phyloP scores from a whole-genome alignment of 2,888 invertebrate genomes.

The Pherbina coryleti region DNA sequence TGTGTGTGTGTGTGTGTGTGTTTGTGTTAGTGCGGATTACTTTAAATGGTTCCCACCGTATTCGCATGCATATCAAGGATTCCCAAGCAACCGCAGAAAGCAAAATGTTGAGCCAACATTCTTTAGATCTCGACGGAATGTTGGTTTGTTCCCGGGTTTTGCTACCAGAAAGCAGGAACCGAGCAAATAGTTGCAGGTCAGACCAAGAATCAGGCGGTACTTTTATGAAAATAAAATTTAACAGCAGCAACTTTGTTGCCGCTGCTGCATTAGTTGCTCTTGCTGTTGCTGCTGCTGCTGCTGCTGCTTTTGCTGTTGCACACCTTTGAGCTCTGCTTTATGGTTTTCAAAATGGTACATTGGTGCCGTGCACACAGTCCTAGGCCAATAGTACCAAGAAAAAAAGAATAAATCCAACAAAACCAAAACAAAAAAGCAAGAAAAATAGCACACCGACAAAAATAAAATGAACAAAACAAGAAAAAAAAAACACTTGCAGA shows the following conservation, averaged over 20 bases:
- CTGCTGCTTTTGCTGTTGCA: constrained; percentile 3
- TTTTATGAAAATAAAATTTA: constrained; percentile 34
- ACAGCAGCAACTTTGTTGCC: constrained; percentile 14
- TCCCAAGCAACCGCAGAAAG: constrained; percentile 23
- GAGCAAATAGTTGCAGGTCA: constrained; percentile 26
- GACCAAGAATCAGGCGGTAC: constrained; percentile 7
- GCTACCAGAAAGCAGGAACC: background rate
- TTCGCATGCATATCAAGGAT: constrained; percentile 30
- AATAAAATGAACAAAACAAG: background rate
- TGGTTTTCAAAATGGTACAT: constrained; percentile 38
- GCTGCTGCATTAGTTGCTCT: constrained; percentile 7
- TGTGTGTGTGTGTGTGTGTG: background rate
- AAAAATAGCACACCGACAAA: background rate
- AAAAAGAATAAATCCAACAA: background rate
- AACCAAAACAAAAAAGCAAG: background rate
- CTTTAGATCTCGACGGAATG: constrained; percentile 24
- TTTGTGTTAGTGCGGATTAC: background rate
- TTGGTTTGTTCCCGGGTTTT: background rate
- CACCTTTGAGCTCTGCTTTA: constrained; percentile 36
- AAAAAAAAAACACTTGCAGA: constrained; percentile 6
- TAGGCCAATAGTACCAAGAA: background rate
- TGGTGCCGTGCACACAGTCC: constrained; percentile 5
- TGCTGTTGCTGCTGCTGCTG: background rate
- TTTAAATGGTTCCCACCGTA: background rate
- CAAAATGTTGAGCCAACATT: constrained; percentile 35